These are phyloP conservation scores for Micoletzkya japonica DNA, from an alignment of 2,888 invertebrate species.

Conservation along the genomic window DNA sequence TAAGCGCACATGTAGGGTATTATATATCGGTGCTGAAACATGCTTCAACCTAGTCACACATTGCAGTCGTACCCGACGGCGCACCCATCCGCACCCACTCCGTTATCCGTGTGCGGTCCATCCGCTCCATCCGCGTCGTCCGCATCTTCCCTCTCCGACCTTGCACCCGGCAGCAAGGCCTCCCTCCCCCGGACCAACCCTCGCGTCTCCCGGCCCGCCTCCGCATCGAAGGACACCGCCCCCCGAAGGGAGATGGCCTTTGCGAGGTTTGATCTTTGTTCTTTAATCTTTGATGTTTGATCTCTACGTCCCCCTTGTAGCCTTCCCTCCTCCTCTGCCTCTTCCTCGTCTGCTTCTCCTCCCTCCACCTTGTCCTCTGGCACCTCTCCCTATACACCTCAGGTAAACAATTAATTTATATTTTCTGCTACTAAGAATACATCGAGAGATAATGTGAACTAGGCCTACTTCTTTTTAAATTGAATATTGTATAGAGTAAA, in stretches of 20 bases:
- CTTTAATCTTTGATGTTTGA: neutral
- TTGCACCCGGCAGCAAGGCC: neutral
- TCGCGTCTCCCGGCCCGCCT: conserved; percentile 13
- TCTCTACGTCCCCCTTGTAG: neutral
- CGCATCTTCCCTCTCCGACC: neutral
- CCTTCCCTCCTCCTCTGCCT: conserved; percentile 8
- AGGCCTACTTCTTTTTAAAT: too few species aligned
- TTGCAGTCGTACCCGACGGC: too few species aligned
- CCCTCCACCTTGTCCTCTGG: conserved; percentile 22
- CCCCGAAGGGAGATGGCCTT: neutral
- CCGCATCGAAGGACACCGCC: conserved; percentile 5
- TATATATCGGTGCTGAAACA: too few species aligned
- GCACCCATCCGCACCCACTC: too few species aligned
- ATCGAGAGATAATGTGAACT: too few species aligned
- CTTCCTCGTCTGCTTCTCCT: conserved; percentile 6
- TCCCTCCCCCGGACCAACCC: conserved; percentile 23
- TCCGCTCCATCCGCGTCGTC: conserved; percentile 40
- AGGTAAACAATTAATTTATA: too few species aligned
- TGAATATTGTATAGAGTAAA: too few species aligned
- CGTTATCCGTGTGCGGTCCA: too few species aligned
- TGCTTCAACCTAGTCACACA: too few species aligned
- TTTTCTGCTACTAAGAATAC: too few species aligned
- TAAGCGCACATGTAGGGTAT: too few species aligned
- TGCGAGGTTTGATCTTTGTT: neutral
- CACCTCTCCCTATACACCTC: neutral